Evolutionary conservation across 2,888 invertebrate genomes (phyloP).

Genomic region (Chaetogeoica ovagalla): DNA sequence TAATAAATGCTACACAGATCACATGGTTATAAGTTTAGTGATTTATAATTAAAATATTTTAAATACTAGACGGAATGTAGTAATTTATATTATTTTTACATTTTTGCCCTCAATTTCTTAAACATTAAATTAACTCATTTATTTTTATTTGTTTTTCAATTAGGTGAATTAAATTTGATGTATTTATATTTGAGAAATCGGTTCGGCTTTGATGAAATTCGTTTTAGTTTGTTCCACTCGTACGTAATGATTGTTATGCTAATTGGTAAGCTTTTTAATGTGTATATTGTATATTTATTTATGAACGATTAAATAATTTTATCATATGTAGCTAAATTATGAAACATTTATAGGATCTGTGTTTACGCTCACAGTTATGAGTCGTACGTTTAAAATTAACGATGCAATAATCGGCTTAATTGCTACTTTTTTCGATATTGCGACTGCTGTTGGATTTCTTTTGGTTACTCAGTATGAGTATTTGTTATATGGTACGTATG

Average conservation of each 20-base stretch:
- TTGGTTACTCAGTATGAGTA: slow-evolving; percentile 24
- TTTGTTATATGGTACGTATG: slow-evolving; percentile 28
- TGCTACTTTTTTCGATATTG: slow-evolving; percentile 43
- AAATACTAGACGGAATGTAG: no score
- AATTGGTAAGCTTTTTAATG: slow-evolving; percentile 14
- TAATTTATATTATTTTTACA: no score
- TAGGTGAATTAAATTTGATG: slow-evolving; percentile 28
- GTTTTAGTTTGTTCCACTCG: slow-evolving; percentile 29
- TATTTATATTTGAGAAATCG: slow-evolving; percentile 31
- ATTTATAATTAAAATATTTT: no score
- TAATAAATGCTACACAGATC: no score
- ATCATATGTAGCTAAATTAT: no score
- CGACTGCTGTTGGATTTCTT: slow-evolving; percentile 26
- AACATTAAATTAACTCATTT: no score
- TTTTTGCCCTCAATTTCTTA: no score
- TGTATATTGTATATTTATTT: not conserved
- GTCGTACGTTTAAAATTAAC: slow-evolving; percentile 37
- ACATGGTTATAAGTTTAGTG: no score
- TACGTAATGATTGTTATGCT: slow-evolving; percentile 18
- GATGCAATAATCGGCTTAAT: slow-evolving; percentile 47
- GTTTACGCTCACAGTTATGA: slow-evolving; percentile 41
- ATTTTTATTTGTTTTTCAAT: no score
- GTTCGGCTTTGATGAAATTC: slow-evolving; percentile 34
- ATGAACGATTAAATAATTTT: no score
- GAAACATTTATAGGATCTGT: slow-evolving; percentile 22